Base-by-base conservation (phyloP, 2,888 invertebrate genomes). In the Drosophila siamana region DNA sequence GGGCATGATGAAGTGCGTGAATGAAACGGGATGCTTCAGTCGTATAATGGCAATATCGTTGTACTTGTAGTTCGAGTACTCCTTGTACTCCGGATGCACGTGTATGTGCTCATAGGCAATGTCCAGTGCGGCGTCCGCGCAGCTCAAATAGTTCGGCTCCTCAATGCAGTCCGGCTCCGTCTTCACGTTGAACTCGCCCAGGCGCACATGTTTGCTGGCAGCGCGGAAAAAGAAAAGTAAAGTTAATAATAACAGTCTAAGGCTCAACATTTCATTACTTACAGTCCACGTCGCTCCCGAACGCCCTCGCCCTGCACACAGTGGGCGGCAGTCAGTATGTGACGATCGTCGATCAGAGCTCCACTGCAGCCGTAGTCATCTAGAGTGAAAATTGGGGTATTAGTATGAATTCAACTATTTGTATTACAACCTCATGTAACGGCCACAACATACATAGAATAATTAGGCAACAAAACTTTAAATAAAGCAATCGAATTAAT, bases 141-240 rank as follows among this genome's bases (percentile, higher is more conserved):
- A 97, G 5, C 92, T 92, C 13, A 91, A 72, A 60, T 91, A 87
- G 59, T 89, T 89, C 60, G 66, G 90, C 75, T 82, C 93, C 88
- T 91, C 90, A 16, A 93, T 91, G 89, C 95, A 95, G 83, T 95
- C 95, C 0, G 93, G 91, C 36, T 94, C 93, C 1, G 93, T 93
- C 74, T 94, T 93, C 0, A 93, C 93, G 83, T 95, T 94, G 80
- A 95, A 95, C 91, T 95, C 95, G 0, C 95, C 95, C 38, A 95
- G 91, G 9, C 95, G 93, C 2, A 94, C 93, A 40, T 93, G 92
- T 69, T 92, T 91, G 50, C 92, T 92, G 47, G 3, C n/a, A 1
- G 6, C 15, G 11, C 13, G 1, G 0, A 6, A 2, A 4, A 28
- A 28, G 0, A 6, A 2, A 4, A 28, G 19, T 1, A 4, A 4